Evolutionary conservation across 2,888 invertebrate species (phyloP), one percentile per base, ranked within the genome.

Genomic region (Oscheius sp.): DNA sequence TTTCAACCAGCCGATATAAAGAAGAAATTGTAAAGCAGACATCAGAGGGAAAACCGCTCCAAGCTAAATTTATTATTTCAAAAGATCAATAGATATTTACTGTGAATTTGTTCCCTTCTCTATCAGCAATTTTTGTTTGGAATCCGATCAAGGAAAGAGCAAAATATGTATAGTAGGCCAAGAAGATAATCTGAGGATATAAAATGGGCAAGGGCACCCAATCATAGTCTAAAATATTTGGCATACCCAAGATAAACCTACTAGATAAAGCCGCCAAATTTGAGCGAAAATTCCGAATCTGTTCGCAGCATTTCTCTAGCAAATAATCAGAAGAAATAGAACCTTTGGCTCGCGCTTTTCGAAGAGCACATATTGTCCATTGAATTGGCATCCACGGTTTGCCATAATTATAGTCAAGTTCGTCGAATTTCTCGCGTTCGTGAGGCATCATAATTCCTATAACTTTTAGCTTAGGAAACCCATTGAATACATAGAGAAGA

Each of bases 331-430:
- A 65, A 27, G 72, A 71, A 23, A 78, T 70, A 10, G 71, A 39
- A 29, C 74, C 74, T 39, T 74, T 69, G 34, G 69, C 45, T 20
- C 73, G 67, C 4, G 78, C 78, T 37, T 73, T 69, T 20, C 75
- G 74, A 29, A 84, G 39, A 57, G 83, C 50, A 39, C 73, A 46
- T 46, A 80, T 74, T 6, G 74, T 72, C 83, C 83, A 83, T 50
- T 82, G 80, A 63, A 81, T 75, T 2, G 82, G 82, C 27, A 83
- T 67, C 83, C 83, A 83, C 52, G 83, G 83, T 53, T 81, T 82
- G 15, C 75, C 75, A 61, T 80, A 83, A 50, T 74, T 46, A 20
- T 53, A 55, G 25, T 66, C 42, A 1, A 53, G 29, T 2, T 45
- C 71, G 20, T 81, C 81, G 53, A 79, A 73, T 63, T 75, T 42